Evolutionary conservation across 2,888 invertebrate genomes (phyloP), one percentile per base, ranked within the genome.

Genomic region (Mythimna lalbum): DNA sequence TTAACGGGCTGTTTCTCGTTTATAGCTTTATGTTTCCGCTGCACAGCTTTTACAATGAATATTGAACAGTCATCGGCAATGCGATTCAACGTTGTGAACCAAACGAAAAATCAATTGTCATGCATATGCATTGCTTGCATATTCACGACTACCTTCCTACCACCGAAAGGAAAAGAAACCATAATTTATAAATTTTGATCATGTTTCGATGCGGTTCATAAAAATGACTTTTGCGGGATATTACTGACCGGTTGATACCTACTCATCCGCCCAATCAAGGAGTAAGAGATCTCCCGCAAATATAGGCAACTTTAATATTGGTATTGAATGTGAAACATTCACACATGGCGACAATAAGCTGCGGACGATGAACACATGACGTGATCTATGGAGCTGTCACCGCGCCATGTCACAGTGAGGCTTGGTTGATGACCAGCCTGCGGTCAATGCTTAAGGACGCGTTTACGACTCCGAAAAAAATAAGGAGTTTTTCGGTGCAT

Each of bases 1-100:
- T 36, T 57, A 62, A 60, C 61, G 50, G 63, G n/a, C 39, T 36
- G 60, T 56, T 78, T 69, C 36, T 70, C 70, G 23, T 67, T 71
- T 80, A 80, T 76, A 76, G 76, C 61, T 80, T 75, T 76, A 64
- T 67, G 66, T 76, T 71, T 80, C 71, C 71, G 71, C 61, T 76
- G 71, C 66, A 53, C 61, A 71, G 67, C 67, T 76, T 79, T 59
- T 71, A 64, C 63, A 70, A 55, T 75, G 70, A 78, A 78, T 67
- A 75, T 79, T 78, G 63, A 78, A 67, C 56, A 75, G 65, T 56
- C 49, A 53, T 62, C 64, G 63, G 14, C 33, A n/a, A 6, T 23
- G 12, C 31, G 10, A 66, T 56, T 61, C 52, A 21, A 59, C 55
- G 50, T 74, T 78, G 43, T 33, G 36, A 65, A 55, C 31, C 39